Conservation (phyloP, 30 jellyfish, hydroid and myxozoan genomes). For the Phacellophora camtschatica region DNA sequence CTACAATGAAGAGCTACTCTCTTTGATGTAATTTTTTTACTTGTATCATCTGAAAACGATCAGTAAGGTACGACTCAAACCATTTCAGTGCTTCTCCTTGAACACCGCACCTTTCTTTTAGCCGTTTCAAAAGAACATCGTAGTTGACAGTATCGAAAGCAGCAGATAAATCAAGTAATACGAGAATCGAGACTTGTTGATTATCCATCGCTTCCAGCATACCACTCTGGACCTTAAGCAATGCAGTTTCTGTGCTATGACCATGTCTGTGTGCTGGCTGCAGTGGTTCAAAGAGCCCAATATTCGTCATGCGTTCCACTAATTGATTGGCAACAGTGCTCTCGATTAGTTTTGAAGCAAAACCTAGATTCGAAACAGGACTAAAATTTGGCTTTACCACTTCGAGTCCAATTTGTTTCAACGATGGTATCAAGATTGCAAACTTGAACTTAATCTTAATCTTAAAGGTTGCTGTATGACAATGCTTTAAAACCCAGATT, state of each 20-base stretch:
- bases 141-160: constrained; percentile 64
- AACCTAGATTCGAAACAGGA: constrained; percentile 53
- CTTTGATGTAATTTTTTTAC: neutral
- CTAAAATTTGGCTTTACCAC: constrained; percentile 56
- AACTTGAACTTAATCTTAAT: constrained; percentile 41
- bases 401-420: constrained; percentile 61
- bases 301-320: constrained; percentile 50
- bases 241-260: constrained; percentile 51
- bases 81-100: constrained; percentile 39
- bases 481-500: constrained; percentile 16
- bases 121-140: constrained; percentile 35
- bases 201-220: constrained; percentile 36
- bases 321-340: constrained; percentile 57
- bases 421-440: constrained; percentile 58
- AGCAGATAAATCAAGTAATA: constrained; percentile 61
- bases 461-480: constrained; percentile 56
- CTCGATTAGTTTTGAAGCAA: constrained; percentile 53
- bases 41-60: constrained; percentile 9
- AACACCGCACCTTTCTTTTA: constrained; percentile 48
- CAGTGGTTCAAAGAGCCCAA: constrained; percentile 58
- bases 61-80: constrained; percentile 25
- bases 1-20: neutral
- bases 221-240: constrained; percentile 7
- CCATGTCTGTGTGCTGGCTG: constrained; percentile 52
- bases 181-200: constrained; percentile 40